A percentile compares a stretch with the other conserved stretches of the same genome.
These are phyloP conservation scores for Gorsachius magnificus DNA, from an alignment of 2,797 vertebrate genomes.

Conservation along the genomic window DNA sequence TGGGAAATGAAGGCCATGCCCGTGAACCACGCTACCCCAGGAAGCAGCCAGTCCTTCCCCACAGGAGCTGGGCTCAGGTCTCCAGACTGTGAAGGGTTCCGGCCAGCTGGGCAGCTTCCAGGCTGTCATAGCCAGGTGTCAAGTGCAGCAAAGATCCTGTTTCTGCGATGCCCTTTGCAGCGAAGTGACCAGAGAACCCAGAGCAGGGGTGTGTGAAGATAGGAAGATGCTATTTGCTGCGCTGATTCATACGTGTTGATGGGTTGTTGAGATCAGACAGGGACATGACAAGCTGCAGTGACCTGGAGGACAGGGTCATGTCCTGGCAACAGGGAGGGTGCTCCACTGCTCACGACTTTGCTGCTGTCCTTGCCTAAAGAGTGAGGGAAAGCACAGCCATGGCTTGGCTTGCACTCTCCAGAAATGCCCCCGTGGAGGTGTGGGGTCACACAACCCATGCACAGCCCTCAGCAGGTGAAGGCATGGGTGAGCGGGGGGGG, in stretches of 20 bases:
- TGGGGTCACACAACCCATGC: neutral
- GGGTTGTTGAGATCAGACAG: neutral
- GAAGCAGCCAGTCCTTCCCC: neutral
- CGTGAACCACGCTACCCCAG: fast-evolving
- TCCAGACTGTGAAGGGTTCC: neutral
- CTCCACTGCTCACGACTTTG: neutral
- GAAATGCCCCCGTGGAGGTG: neutral
- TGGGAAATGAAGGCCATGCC: neutral
- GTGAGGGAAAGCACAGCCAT: neutral
- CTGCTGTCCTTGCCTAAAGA: neutral
- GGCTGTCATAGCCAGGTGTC: neutral
- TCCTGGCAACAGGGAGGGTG: neutral
- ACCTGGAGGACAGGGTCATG: neutral
- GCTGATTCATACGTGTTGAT: neutral
- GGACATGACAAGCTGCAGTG: neutral
- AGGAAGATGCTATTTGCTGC: neutral
- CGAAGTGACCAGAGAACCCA: neutral
- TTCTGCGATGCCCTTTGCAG: neutral
- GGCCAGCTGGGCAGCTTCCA: neutral
- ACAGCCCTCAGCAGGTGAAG: neutral
- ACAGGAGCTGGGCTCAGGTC: neutral
- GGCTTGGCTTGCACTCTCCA: neutral
- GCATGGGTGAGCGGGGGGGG: neutral
- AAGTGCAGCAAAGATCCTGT: neutral
- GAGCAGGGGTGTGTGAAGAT: neutral